A percentile compares a stretch with the other conserved stretches of the same genome.
Conservation (phyloP, 1,140 invertebrate species). For the Heliconius nattereri region DNA sequence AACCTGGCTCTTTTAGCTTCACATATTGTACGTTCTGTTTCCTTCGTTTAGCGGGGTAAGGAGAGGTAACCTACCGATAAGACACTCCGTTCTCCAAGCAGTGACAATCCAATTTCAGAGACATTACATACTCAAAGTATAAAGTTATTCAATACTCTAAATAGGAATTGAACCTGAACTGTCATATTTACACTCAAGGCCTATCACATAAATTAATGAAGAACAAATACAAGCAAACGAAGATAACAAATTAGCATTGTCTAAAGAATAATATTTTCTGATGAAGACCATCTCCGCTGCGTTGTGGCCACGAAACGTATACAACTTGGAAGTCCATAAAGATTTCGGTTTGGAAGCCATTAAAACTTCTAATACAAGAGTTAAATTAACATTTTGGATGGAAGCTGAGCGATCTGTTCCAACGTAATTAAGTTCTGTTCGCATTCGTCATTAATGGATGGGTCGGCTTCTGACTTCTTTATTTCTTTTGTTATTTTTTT, state of each 20-base stretch:
- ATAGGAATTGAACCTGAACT: too few relatives aligned
- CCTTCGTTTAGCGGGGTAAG: too few relatives aligned
- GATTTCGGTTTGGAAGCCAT: slow-evolving; percentile 26
- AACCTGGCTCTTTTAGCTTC: too few relatives aligned
- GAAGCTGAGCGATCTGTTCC: slow-evolving; percentile 18
- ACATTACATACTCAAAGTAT: neutral
- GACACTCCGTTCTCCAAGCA: too few relatives aligned
- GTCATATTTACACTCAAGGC: too few relatives aligned
- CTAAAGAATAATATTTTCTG: too few relatives aligned
- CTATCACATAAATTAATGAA: too few relatives aligned
- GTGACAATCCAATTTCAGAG: neutral
- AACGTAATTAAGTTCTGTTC: slow-evolving; percentile 33
- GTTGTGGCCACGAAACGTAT: neutral
- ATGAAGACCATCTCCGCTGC: neutral
- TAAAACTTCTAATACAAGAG: slow-evolving; percentile 35
- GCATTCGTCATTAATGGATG: slow-evolving; percentile 21
- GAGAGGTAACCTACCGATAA: too few relatives aligned
- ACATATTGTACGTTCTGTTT: too few relatives aligned
- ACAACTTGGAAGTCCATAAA: slow-evolving; percentile 12
- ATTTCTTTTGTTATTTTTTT: slow-evolving; percentile 12
- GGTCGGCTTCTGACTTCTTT: neutral
- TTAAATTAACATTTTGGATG: slow-evolving; percentile 25
- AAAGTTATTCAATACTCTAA: too few relatives aligned
- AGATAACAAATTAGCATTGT: too few relatives aligned
- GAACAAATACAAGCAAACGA: too few relatives aligned